These are phyloP conservation scores for Acronicta aceris DNA, from an alignment of 2,888 invertebrate genomes.

Conservation along the genomic window DNA sequence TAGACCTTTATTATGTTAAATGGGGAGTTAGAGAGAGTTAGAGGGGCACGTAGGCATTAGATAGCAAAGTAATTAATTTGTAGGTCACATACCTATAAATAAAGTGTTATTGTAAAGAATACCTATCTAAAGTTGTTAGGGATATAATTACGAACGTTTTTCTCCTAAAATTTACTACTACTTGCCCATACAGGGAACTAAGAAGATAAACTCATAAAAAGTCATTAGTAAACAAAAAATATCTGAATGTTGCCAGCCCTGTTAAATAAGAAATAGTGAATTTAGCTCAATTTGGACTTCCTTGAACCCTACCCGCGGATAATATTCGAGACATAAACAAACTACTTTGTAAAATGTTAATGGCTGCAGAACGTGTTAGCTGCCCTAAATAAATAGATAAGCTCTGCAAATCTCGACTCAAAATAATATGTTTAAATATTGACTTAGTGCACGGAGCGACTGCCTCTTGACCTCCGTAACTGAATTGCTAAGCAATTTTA, in stretches of 20 bases:
- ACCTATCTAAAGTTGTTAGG: too few species aligned
- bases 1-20: too few species aligned
- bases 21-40: too few species aligned
- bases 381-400: conserved; percentile 5
- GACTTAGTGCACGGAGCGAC: not conserved
- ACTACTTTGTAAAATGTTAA: conserved; percentile 26
- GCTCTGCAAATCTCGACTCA: conserved; percentile 1
- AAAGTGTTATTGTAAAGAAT: too few species aligned
- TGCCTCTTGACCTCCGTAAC: not conserved
- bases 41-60: too few species aligned
- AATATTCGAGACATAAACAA: conserved; percentile 21
- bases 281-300: conserved; percentile 45
- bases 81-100: too few species aligned
- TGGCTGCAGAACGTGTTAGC: not conserved
- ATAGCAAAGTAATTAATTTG: too few species aligned
- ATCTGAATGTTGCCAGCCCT: conserved; percentile 14
- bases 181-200: too few species aligned
- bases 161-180: too few species aligned
- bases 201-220: too few species aligned
- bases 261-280: conserved; percentile 6
- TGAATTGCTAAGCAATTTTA: not conserved
- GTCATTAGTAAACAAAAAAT: too few species aligned
- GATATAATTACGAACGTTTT: too few species aligned
- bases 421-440: not conserved
- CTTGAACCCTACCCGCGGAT: conserved; percentile 33